These are phyloP conservation scores for Proterorhinus semilunaris DNA, from an alignment of 2,113 vertebrate species.

Conservation along the genomic window DNA sequence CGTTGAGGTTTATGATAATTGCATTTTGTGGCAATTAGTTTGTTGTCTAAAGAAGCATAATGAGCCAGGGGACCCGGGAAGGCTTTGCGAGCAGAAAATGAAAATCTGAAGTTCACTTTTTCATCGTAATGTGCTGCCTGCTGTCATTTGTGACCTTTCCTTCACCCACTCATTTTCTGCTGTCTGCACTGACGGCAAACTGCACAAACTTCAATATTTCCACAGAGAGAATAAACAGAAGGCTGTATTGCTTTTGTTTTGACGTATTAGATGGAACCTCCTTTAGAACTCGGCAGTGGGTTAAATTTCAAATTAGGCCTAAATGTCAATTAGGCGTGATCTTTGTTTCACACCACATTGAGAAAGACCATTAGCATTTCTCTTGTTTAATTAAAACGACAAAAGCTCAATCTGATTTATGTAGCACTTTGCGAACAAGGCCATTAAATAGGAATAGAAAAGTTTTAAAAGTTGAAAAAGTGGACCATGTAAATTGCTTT, in stretches of 20 bases:
- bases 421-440: neutral
- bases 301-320: constrained; percentile 5
- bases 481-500: constrained; percentile 10
- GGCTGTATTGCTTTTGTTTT: neutral
- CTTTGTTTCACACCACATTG: neutral
- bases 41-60: constrained; percentile 13
- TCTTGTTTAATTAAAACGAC: constrained; percentile 7
- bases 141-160: constrained; percentile 37
- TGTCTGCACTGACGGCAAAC: constrained; percentile 16
- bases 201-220: constrained; percentile 1
- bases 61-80: constrained; percentile 18
- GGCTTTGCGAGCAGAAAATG: constrained; percentile 18
- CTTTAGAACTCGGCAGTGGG: neutral
- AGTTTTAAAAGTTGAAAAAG: constrained; percentile 1
- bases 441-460: neutral
- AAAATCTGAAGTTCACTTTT: constrained; percentile 32
- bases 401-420: constrained; percentile 6
- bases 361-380: constrained; percentile 8
- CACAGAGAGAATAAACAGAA: constrained; percentile 3
- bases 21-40: constrained; percentile 13
- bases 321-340: constrained; percentile 7
- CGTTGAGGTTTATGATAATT: constrained; percentile 19
- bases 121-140: constrained; percentile 30
- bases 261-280: neutral
- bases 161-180: constrained; percentile 21